Evolutionary conservation across 2,113 vertebrate species (phyloP).

Genomic region (Philantomba maxwellii): DNA sequence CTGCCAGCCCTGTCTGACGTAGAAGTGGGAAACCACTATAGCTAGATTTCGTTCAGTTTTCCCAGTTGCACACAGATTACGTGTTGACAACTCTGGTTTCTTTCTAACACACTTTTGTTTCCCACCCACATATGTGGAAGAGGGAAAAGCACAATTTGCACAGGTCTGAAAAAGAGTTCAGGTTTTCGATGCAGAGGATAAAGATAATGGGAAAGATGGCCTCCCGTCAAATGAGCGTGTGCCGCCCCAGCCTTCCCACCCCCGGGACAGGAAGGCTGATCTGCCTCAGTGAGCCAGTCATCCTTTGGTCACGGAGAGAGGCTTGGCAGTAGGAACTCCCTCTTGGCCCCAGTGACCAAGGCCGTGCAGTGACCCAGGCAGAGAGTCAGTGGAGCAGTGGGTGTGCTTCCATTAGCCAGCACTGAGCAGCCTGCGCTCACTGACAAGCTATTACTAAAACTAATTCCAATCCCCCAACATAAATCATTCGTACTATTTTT

Average conservation of each 20-base stretch:
- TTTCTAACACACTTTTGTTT: neutral
- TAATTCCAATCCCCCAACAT: neutral
- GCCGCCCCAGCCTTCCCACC: neutral
- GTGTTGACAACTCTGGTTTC: neutral
- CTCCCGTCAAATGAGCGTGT: neutral
- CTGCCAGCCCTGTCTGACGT: neutral
- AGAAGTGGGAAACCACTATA: neutral
- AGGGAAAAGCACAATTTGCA: neutral
- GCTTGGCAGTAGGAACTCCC: neutral
- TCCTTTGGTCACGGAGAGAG: neutral
- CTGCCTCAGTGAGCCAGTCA: neutral
- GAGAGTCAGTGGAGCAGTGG: neutral
- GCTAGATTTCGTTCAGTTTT: neutral
- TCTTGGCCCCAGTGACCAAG: neutral
- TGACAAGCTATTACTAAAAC: constrained; percentile 13
- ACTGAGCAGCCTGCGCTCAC: neutral
- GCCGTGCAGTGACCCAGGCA: constrained; percentile 32
- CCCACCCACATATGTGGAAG: neutral
- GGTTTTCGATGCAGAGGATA: neutral
- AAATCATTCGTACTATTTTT: constrained; percentile 11
- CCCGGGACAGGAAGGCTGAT: neutral
- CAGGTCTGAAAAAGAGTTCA: neutral
- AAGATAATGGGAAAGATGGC: neutral
- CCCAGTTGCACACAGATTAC: neutral
- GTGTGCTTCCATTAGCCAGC: neutral